Evolutionary conservation across 2,888 invertebrate genomes (phyloP).

Genomic region (Leptinotarsa peninsularis): DNA sequence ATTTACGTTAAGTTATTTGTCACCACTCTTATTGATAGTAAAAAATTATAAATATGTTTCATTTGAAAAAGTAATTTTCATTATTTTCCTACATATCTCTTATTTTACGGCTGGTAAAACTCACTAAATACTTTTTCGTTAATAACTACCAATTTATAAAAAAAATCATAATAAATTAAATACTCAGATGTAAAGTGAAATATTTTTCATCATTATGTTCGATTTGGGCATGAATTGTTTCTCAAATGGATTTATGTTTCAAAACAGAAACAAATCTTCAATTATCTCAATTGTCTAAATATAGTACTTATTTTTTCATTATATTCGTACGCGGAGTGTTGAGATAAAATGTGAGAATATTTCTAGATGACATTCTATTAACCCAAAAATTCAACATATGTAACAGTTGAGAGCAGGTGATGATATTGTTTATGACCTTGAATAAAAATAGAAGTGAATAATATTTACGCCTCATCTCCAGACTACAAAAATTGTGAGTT

Average conservation of each 20-base stretch:
- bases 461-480: no score
- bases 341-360: no score
- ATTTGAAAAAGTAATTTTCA: background rate
- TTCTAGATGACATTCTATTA: no score
- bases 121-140: constrained; percentile 1
- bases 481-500: no score
- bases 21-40: background rate
- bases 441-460: no score
- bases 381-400: no score
- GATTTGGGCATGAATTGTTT: background rate
- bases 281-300: background rate
- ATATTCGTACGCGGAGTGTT: no score
- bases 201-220: background rate
- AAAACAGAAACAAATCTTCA: background rate
- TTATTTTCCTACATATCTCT: background rate
- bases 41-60: background rate
- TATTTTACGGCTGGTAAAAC: background rate
- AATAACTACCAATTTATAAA: background rate
- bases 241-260: constrained; percentile 1
- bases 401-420: no score
- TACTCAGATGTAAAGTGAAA: background rate
- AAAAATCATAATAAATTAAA: background rate
- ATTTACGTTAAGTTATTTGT: no score
- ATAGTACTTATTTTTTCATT: no score
- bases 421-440: no score